phyloP scores from a whole-genome alignment of 1,140 invertebrate species.

The Megalopta genalis region DNA sequence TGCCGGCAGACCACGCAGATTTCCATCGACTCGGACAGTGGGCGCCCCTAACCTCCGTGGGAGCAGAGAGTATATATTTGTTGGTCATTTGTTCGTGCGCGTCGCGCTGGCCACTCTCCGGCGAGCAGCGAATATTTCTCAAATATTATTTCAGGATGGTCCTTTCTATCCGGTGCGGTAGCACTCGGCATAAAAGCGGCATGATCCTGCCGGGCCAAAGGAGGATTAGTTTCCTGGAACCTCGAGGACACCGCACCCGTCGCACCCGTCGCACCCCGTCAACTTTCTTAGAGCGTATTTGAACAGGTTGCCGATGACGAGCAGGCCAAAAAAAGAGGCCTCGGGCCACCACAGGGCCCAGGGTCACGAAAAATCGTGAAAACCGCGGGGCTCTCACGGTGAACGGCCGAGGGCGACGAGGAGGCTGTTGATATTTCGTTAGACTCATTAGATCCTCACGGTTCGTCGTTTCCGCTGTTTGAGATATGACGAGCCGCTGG shows the following conservation, averaged over 20 bases:
- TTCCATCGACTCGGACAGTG: too few relatives aligned
- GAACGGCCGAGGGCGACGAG: background rate
- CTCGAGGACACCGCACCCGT: conserved; percentile 14
- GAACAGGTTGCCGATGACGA: conserved; percentile 54
- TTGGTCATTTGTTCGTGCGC: conserved; percentile 61
- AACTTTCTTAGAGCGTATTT: conserved; percentile 34
- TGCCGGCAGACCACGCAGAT: too few relatives aligned
- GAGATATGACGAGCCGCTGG: background rate
- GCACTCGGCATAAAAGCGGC: conserved; percentile 22
- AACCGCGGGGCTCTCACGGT: conserved; percentile 1
- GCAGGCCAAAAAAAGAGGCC: background rate
- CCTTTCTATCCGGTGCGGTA: conserved; percentile 5
- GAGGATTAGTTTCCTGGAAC: conserved; percentile 45
- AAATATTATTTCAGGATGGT: conserved; percentile 66
- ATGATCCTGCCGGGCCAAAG: background rate
- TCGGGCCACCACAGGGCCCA: background rate
- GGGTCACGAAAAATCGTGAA: conserved; percentile 1
- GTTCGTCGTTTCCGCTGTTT: background rate
- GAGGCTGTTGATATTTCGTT: conserved; percentile 31
- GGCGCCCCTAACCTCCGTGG: too few relatives aligned
- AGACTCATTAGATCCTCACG: conserved; percentile 3
- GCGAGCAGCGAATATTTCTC: conserved; percentile 41
- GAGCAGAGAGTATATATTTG: conserved; percentile 57
- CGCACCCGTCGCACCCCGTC: conserved; percentile 23
- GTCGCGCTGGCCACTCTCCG: background rate